Evolutionary conservation across 2,888 invertebrate genomes (phyloP).

Genomic region (Athalia rosae): DNA sequence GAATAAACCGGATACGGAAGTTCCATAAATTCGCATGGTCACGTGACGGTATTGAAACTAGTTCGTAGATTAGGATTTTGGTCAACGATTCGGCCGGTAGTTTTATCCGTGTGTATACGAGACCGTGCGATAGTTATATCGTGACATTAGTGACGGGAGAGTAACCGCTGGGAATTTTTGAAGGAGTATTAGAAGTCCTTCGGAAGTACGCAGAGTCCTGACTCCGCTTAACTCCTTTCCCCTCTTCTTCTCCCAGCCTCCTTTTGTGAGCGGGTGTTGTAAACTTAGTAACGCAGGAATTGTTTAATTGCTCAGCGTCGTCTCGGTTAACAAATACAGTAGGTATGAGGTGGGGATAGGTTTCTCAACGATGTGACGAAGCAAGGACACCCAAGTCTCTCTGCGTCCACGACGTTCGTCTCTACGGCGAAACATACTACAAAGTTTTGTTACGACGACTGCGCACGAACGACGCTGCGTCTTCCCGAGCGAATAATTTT

Average conservation of each 20-base stretch:
- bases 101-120: background rate
- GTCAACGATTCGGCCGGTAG: too few relatives aligned
- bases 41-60: too few relatives aligned
- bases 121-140: slow-evolving; percentile 12
- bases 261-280: slow-evolving; percentile 11
- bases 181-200: background rate
- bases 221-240: too few relatives aligned
- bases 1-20: too few relatives aligned
- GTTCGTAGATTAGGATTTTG: too few relatives aligned
- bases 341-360: background rate
- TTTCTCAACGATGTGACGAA: background rate
- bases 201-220: background rate
- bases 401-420: too few relatives aligned
- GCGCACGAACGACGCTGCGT: too few relatives aligned
- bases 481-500: too few relatives aligned
- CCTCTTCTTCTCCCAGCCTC: background rate
- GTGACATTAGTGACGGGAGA: slow-evolving; percentile 34
- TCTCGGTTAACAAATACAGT: slow-evolving; percentile 22
- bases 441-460: too few relatives aligned
- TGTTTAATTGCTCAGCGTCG: slow-evolving; percentile 40
- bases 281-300: slow-evolving; percentile 41
- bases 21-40: too few relatives aligned
- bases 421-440: too few relatives aligned
- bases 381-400: too few relatives aligned
- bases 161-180: slow-evolving; percentile 39